Evolutionary conservation across 2,113 vertebrate genomes (phyloP), one percentile per base, ranked within the genome.

Genomic region (Laterallus jamaicensis): DNA sequence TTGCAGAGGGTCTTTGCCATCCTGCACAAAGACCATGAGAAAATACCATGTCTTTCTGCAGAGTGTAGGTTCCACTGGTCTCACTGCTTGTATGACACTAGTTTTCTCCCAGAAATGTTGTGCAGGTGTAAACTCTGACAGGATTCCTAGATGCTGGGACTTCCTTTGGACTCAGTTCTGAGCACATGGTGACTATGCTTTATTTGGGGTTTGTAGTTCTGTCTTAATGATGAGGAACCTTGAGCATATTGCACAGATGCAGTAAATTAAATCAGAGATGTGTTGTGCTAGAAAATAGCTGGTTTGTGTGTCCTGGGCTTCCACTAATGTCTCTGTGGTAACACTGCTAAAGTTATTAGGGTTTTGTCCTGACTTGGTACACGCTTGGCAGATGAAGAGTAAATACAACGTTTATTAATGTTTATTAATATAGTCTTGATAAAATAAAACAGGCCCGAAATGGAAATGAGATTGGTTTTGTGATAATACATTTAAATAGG

Each of bases 11-110:
- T 79, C 31, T 42, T 42, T 52, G 50, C 37, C n/a, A 18, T 39
- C 37, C 42, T n/a, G 15, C 14, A 24, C 16, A 17, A n/a, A 19
- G 22, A 4, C 42, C 28, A 10, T 24, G 54, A 60, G 44, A 67
- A 60, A 17, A 55, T 25, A 25, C 6, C 0, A 3, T 31, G 9
- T 22, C 29, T 59, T 80, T 52, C 35, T 59, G 25, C 49, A 15
- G 35, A 5, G 9, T 4, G 40, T 1, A 1, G 35, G 20, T 20
- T 28, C 35, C 10, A 2, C 50, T 50, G 40, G 40, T 54, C 9
- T n/a, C 6, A 2, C 49, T 55, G 1, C 7, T 13, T 22, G 12
- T 22, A 50, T 1, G 0, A 26, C 64, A 28, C 21, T 2, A 1
- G 0, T 35, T 60, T 55, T 26, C 21, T 32, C 55, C 31, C 26